Conservation (phyloP, 2,113 vertebrate species). For the Elaphurus davidianus region DNA sequence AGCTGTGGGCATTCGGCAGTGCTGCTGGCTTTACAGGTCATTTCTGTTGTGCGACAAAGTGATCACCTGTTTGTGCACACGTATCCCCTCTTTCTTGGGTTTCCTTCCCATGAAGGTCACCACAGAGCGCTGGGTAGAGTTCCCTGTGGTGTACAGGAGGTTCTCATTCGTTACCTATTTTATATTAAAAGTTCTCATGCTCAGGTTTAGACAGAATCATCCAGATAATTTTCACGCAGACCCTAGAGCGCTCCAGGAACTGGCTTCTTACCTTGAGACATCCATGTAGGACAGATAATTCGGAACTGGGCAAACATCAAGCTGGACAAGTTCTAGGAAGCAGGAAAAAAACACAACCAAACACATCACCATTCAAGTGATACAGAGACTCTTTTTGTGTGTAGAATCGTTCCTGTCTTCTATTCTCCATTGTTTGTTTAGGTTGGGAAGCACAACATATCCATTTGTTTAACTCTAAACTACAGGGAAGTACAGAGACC, state of each 20-base stretch:
- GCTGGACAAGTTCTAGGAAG: constrained; percentile 88
- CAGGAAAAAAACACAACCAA: constrained; percentile 33
- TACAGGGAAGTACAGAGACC: background rate
- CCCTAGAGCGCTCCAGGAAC: background rate
- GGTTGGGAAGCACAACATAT: background rate
- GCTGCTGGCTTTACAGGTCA: fast-evolving
- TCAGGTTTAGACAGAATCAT: background rate
- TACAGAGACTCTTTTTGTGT: constrained; percentile 12
- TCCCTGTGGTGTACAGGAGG: background rate
- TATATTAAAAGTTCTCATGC: background rate
- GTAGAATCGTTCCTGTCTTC: background rate
- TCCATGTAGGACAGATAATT: constrained; percentile 93
- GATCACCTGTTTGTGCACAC: background rate
- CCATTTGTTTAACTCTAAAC: background rate
- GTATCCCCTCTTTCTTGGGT: background rate
- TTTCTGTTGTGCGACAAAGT: background rate
- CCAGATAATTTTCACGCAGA: background rate
- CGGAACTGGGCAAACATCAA: constrained; percentile 93
- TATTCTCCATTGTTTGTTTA: background rate
- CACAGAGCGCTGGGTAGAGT: background rate
- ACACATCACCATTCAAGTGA: constrained; percentile 1
- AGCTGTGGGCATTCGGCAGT: fast-evolving
- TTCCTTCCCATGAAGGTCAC: background rate
- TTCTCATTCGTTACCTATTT: background rate
- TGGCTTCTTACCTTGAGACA: constrained; percentile 91